These are phyloP conservation scores for Papilio protenor DNA, from an alignment of 2,888 invertebrate species.

Conservation along the genomic window DNA sequence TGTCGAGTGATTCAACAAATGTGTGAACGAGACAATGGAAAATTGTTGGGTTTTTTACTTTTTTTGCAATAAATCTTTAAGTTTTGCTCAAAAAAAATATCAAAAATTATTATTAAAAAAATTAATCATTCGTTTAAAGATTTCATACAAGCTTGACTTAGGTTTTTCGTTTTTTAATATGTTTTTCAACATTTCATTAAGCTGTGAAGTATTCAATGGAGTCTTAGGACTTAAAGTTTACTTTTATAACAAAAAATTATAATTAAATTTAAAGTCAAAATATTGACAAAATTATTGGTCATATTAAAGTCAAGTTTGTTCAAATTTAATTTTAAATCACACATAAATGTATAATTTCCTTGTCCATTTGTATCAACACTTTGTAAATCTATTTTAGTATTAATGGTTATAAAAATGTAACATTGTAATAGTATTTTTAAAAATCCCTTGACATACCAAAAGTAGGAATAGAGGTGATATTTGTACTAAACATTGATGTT, in stretches of 20 bases:
- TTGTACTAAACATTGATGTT: constrained; percentile 39
- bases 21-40: not conserved
- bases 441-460: constrained; percentile 38
- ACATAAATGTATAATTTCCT: constrained; percentile 2
- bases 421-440: constrained; percentile 32
- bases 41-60: not conserved
- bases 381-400: constrained; percentile 20
- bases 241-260: not conserved
- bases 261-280: not conserved
- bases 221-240: not conserved
- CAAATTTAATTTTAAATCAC: not conserved
- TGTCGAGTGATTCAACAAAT: constrained; percentile 18
- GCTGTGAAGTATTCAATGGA: no score
- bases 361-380: constrained; percentile 12
- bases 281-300: not conserved
- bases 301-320: not conserved
- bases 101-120: no score
- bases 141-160: not conserved
- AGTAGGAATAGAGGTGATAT: constrained; percentile 39
- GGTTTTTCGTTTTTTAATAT: not conserved
- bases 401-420: constrained; percentile 35
- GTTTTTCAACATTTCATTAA: not conserved
- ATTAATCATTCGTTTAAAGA: not conserved
- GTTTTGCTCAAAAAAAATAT: not conserved
- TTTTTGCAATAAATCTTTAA: not conserved